Evolutionary conservation across 64 coral and sea anemone species (phyloP), one percentile per base, ranked within the genome.

Genomic region (Montipora efflorescens): DNA sequence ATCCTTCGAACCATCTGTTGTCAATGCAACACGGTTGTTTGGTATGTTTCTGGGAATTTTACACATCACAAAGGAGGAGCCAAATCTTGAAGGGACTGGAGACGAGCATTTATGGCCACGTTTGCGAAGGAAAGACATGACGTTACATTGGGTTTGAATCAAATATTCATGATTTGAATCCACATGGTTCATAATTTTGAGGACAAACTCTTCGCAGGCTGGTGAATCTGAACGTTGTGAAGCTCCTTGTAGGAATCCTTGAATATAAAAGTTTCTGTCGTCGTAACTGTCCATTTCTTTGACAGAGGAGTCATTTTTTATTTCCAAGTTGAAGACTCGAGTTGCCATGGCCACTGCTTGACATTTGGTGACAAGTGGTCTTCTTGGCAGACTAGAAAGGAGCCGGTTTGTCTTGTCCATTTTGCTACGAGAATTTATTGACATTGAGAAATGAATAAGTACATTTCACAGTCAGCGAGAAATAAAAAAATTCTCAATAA

Each of bases 201-300:
- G 15, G 55, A 95, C 48, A 28, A 85, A 95, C 5, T 86, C 88
- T 16, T 79, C 2, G 9, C 18, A 84, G 19, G 7, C 13, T 18
- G 43, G 45, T 25, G 9, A 11, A 14, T 69, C 19, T 15, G 21
- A 21, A 8, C 52, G 69, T 28, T 43, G 13, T 5, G 12, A 4
- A 6, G 14, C 58, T 66, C 25, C 43, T 12, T 15, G 58, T 28
- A 86, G 19, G 13, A 14, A 78, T 11, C 93, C 93, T 53, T 44
- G 13, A 46, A 95, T 55, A 53, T 21, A 79, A 67, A 86, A 95
- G 21, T 90, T 85, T 5, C 88, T 88, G 59, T 95, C 93, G 2
- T 90, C 93, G 7, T 95, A 90, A 12, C 88, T 71, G 14, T 90
- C 47, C 45, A 95, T 57, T 68, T 95, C 93, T 44, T 59, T 95